Conservation (phyloP, 2,113 vertebrate species). For the human region DNA sequence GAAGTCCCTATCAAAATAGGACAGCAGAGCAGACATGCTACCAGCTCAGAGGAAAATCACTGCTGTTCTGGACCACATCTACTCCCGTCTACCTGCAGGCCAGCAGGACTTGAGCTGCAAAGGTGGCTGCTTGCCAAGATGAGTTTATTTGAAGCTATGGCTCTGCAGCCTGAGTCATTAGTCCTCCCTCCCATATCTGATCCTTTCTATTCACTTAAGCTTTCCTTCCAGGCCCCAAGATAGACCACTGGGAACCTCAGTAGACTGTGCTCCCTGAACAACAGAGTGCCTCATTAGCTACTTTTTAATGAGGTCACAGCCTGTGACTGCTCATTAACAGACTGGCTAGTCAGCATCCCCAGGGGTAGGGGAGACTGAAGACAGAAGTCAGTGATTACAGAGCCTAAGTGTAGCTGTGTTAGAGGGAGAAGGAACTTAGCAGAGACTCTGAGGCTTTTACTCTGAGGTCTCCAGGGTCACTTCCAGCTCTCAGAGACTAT, state of each 20-base stretch:
- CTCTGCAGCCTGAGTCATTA: not conserved
- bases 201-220: slow-evolving; percentile 20
- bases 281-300: slow-evolving; percentile 57
- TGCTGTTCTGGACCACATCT: not conserved
- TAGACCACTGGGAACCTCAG: not conserved
- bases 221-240: not conserved
- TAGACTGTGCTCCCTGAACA: not conserved
- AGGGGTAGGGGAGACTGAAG: not conserved
- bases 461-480: not conserved
- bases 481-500: not conserved
- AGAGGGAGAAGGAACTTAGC: not conserved
- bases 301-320: slow-evolving; percentile 69
- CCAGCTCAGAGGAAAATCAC: not conserved
- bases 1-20: not conserved
- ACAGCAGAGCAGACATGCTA: not conserved
- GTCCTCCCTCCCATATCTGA: not conserved
- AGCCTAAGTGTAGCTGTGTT: not conserved
- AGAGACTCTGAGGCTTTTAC: not conserved
- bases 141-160: not conserved
- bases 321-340: slow-evolving; percentile 50
- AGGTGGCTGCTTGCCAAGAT: not conserved
- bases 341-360: slow-evolving; percentile 1
- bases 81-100: not conserved
- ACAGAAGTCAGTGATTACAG: not conserved
- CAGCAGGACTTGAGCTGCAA: not conserved